These are phyloP conservation scores for Probosciger aterrimus DNA, from an alignment of 2,113 vertebrate species.

Conservation along the genomic window DNA sequence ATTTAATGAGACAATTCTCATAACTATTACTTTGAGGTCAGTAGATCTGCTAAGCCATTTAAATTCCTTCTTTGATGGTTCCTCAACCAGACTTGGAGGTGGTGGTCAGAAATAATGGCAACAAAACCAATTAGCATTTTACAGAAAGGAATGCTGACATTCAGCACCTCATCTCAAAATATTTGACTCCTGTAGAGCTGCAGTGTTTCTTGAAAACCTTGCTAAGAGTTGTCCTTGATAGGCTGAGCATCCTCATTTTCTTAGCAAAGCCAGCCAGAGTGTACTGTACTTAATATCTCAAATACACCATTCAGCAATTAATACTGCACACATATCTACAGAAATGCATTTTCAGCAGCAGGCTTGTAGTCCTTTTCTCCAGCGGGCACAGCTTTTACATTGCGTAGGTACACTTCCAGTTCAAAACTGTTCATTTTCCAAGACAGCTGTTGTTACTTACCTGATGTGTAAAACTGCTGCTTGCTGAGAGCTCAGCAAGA, in stretches of 20 bases:
- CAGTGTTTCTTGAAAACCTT: not conserved
- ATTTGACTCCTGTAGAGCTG: not conserved
- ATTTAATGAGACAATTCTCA: not conserved
- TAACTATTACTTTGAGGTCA: not conserved
- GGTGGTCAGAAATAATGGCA: not conserved
- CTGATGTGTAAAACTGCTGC: not conserved
- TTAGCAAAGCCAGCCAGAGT: not conserved
- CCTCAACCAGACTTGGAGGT: not conserved
- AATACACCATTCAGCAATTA: not conserved
- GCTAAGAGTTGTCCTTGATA: not conserved
- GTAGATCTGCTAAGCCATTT: not conserved
- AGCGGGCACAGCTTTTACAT: not conserved
- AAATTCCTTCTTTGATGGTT: not conserved
- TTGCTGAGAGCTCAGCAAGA: not conserved
- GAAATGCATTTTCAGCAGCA: not conserved
- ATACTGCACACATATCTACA: not conserved
- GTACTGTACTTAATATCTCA: not conserved
- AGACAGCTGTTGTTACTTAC: not conserved
- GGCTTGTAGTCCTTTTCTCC: not conserved
- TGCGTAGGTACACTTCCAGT: not conserved
- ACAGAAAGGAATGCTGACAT: not conserved
- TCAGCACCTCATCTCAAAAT: not conserved
- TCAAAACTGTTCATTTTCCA: not conserved
- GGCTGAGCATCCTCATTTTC: not conserved
- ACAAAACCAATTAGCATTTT: not conserved